These are phyloP conservation scores for Hycleus phaleratus DNA, from an alignment of 1,140 invertebrate genomes.

Conservation along the genomic window DNA sequence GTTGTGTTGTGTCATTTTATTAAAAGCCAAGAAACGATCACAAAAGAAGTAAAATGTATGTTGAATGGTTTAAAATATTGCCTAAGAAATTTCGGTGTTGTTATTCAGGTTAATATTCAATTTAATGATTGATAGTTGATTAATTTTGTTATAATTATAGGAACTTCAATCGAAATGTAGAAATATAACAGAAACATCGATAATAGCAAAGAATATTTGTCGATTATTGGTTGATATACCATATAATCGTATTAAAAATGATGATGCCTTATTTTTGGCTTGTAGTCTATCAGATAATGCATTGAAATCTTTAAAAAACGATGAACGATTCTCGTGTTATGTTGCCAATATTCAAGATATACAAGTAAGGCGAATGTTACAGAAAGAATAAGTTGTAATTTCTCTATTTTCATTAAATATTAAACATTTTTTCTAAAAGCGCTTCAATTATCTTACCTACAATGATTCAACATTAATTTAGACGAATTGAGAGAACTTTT, in stretches of 20 bases:
- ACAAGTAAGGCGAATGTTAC: slow-evolving; percentile 28
- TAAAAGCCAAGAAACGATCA: slow-evolving; percentile 22
- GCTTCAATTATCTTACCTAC: no score
- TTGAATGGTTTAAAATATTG: slow-evolving; percentile 27
- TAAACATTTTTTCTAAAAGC: no score
- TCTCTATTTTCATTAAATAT: no score
- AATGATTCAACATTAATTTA: no score
- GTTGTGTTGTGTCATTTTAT: slow-evolving; percentile 28
- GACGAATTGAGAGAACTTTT: no score
- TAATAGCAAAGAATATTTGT: slow-evolving; percentile 21
- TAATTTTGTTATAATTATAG: slow-evolving; percentile 9
- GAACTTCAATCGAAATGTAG: slow-evolving; percentile 6
- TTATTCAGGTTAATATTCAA: slow-evolving; percentile 26
- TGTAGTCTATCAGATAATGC: slow-evolving; percentile 23
- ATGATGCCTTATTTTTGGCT: slow-evolving; percentile 28
- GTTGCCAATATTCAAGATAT: slow-evolving; percentile 28
- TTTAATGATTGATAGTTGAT: slow-evolving; percentile 2
- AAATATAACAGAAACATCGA: slow-evolving; percentile 10
- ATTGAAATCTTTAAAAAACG: slow-evolving; percentile 22
- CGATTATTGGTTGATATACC: slow-evolving; percentile 27
- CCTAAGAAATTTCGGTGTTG: slow-evolving; percentile 28
- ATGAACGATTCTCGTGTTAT: slow-evolving; percentile 29
- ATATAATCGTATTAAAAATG: slow-evolving; percentile 20
- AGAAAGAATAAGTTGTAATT: slow-evolving; percentile 18
- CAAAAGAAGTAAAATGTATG: slow-evolving; percentile 12